phyloP scores from a whole-genome alignment of 2,113 vertebrate species.

The Columbina picui region DNA sequence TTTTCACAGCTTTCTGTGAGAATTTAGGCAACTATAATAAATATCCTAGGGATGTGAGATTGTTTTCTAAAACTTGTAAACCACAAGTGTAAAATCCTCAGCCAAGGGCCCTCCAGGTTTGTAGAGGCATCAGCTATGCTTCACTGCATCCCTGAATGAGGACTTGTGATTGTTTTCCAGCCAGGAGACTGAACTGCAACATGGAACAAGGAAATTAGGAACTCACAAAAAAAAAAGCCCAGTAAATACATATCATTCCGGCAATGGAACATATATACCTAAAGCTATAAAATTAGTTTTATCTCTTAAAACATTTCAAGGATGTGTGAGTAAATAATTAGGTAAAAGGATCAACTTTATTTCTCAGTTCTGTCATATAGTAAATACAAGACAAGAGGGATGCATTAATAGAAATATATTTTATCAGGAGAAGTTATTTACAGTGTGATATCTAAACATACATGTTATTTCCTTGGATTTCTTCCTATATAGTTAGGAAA shows the following conservation, averaged over 20 bases:
- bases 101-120: background rate
- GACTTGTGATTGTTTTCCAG: background rate
- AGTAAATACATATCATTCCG: background rate
- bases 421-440: background rate
- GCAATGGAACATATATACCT: background rate
- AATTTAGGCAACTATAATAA: background rate
- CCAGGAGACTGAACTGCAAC: background rate
- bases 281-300: background rate
- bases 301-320: background rate
- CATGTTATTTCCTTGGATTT: background rate
- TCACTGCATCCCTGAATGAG: background rate
- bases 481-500: background rate
- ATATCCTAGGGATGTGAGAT: background rate
- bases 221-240: background rate
- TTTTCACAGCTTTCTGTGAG: background rate
- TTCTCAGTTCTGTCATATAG: background rate
- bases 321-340: background rate
- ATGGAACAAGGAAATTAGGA: background rate
- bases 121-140: background rate
- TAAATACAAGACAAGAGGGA: background rate
- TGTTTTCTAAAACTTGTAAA: background rate
- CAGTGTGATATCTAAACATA: background rate
- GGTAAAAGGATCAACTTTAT: conserved; percentile 6
- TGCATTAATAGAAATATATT: background rate
- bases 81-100: background rate